These are phyloP conservation scores for Bombus pyrosoma DNA, from an alignment of 1,140 invertebrate species.

Conservation along the genomic window DNA sequence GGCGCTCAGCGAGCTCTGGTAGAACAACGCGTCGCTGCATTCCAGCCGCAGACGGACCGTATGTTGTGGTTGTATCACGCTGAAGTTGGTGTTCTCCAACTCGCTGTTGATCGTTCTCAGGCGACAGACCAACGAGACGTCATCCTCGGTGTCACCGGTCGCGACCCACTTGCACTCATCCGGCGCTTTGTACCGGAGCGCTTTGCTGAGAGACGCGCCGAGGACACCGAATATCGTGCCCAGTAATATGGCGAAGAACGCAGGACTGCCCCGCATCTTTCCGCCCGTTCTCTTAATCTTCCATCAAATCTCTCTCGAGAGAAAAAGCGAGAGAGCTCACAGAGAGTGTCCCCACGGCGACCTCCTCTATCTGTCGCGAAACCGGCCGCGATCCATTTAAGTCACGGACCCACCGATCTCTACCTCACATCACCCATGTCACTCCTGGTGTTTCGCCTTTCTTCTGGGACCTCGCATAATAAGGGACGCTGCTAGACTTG, in stretches of 20 bases:
- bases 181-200: conserved; percentile 90
- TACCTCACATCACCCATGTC: conserved; percentile 56
- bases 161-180: conserved; percentile 93
- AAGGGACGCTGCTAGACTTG: neutral
- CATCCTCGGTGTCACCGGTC: conserved; percentile 85
- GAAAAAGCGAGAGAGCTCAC: conserved; percentile 7
- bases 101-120: conserved; percentile 94
- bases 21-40: conserved; percentile 93
- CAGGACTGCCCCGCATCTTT: conserved; percentile 80
- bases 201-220: conserved; percentile 87
- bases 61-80: conserved; percentile 93
- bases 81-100: conserved; percentile 94
- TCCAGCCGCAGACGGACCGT: conserved; percentile 91
- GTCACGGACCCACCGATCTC: conserved; percentile 35
- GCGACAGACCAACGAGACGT: conserved; percentile 90
- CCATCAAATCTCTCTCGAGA: conserved; percentile 54
- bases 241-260: conserved; percentile 84
- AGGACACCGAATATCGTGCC: conserved; percentile 87
- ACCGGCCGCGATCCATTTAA: conserved; percentile 66
- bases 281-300: conserved; percentile 43
- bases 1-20: conserved; percentile 92
- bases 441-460: conserved; percentile 12
- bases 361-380: conserved; percentile 52
- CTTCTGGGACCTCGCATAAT: neutral
- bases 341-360: neutral